Evolutionary conservation across 1,140 invertebrate species (phyloP), one percentile per base, ranked within the genome.

Genomic region (Cheumatopsyche charites): DNA sequence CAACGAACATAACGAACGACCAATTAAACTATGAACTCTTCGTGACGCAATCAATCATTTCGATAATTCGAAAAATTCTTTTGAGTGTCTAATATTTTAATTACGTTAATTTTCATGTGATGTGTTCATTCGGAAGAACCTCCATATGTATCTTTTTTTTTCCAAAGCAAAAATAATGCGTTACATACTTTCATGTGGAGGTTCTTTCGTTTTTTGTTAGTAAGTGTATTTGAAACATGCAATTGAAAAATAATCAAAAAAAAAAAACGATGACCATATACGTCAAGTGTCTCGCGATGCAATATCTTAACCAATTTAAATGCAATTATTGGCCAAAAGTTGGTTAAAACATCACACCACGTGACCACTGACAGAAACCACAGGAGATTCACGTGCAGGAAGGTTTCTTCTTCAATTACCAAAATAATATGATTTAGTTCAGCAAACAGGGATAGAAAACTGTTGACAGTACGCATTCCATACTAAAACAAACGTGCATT

Each of bases 291-390:
- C 66, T 68, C 66, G 47, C 47, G 66, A 68, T 68, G 83, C 83
- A 84, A 84, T 84, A 83, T 84, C 82, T 84, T 84, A 84, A 84
- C 83, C 83, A 84, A 84, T 82, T 83, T 82, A 81, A 55, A 72
- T 63, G 49, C 45, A 69, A 72, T 23, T 13, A 71, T 63, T 68
- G 72, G 52, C 55, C 62, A 76, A 82, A 83, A 84, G 83, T 84
- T 84, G 80, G 79, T 84, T 79, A 84, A 84, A 80, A 84, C 82
- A 84, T 83, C 81, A 77, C 82, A 84, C 82, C 83, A 79, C 78
- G 78, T 78, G 80, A 81, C 81, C 79, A 78, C 72, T 77, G 79
- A 80, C 45, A 43, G 62, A 43, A 49, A 11, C 12, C 11, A 11
- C 17, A 21, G 11, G 11, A 66, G 23, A 26, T 62, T 23, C 63